These are phyloP conservation scores for Leptinotarsa haldemani DNA, from an alignment of 2,888 invertebrate species.

Conservation along the genomic window DNA sequence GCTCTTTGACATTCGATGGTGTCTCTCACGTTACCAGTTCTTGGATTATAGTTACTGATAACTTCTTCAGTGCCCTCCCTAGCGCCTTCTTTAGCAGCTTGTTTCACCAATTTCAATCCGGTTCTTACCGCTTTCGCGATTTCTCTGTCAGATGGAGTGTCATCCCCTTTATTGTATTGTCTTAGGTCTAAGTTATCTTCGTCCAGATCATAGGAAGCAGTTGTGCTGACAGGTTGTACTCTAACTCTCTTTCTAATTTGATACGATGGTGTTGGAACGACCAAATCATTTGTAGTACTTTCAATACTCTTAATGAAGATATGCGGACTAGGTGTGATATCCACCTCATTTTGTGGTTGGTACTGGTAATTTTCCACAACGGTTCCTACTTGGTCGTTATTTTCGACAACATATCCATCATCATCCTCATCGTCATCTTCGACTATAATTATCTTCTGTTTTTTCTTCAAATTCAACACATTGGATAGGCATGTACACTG, in stretches of 20 bases:
- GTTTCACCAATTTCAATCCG: constrained; percentile 58
- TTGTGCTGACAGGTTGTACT: constrained; percentile 36
- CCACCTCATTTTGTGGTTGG: constrained; percentile 53
- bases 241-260: constrained; percentile 49
- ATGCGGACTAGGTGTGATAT: constrained; percentile 54
- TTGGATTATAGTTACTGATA: constrained; percentile 64
- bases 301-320: constrained; percentile 47
- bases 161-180: constrained; percentile 37
- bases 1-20: constrained; percentile 73
- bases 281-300: constrained; percentile 39
- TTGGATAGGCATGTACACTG: constrained; percentile 79
- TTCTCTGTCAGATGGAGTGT: constrained; percentile 49
- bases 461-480: constrained; percentile 68
- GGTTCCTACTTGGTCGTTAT: constrained; percentile 55
- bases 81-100: constrained; percentile 57
- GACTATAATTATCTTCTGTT: constrained; percentile 52
- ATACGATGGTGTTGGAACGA: constrained; percentile 42
- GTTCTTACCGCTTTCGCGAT: constrained; percentile 55
- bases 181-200: constrained; percentile 41
- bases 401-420: constrained; percentile 42
- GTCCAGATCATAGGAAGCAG: constrained; percentile 38
- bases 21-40: constrained; percentile 66
- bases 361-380: constrained; percentile 56
- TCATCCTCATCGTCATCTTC: constrained; percentile 51
- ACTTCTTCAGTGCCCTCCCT: constrained; percentile 64